phyloP scores from a whole-genome alignment of 2,888 invertebrate species.

The Brenthis hecate region DNA sequence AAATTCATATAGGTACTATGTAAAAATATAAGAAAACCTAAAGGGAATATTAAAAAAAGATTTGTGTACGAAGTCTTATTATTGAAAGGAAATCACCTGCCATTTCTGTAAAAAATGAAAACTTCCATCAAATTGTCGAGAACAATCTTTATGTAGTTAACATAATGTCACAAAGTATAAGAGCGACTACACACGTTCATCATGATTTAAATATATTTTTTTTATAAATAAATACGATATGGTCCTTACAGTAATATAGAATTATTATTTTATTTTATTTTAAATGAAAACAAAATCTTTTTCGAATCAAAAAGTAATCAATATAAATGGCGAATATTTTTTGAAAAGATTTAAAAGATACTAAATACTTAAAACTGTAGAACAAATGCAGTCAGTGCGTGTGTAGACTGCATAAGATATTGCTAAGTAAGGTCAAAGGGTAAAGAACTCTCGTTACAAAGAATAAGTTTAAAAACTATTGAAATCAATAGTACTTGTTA shows the following conservation, averaged over 20 bases:
- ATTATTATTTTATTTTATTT: too few relatives aligned
- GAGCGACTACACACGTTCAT: too few relatives aligned
- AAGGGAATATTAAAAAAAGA: too few relatives aligned
- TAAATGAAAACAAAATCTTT: neutral
- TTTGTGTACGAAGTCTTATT: neutral
- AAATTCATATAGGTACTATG: too few relatives aligned
- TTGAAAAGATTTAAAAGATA: too few relatives aligned
- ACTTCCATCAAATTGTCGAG: constrained; percentile 10
- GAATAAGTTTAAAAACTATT: constrained; percentile 10
- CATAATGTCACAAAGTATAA: neutral
- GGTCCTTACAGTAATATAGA: too few relatives aligned
- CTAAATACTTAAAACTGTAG: neutral
- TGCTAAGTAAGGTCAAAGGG: constrained; percentile 10
- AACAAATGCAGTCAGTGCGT: neutral
- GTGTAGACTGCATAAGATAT: neutral
- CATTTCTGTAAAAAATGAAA: constrained; percentile 2
- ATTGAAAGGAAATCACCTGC: constrained; percentile 1
- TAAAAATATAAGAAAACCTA: neutral
- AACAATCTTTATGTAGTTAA: constrained; percentile 10
- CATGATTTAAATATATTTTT: too few relatives aligned
- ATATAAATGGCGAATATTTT: too few relatives aligned
- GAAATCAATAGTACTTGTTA: neutral
- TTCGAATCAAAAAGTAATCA: neutral
- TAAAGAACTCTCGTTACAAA: constrained; percentile 8
- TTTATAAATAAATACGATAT: too few relatives aligned